Evolutionary conservation across 2,888 invertebrate genomes (phyloP), one percentile per base, ranked within the genome.

Genomic region (Mimachlamys varia): DNA sequence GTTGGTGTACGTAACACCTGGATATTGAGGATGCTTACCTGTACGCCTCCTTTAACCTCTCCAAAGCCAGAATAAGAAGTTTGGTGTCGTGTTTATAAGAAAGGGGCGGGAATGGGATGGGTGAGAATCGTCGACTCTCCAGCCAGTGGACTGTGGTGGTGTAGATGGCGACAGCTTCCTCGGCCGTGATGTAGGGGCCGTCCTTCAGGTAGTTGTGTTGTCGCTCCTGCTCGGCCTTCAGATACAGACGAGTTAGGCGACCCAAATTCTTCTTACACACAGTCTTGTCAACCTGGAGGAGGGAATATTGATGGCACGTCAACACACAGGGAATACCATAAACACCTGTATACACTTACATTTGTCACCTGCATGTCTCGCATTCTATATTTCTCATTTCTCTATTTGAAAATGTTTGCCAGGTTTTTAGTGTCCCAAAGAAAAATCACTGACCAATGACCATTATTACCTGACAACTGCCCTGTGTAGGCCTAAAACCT

Each of bases 81-180:
- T 99, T 99, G 0, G 99, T 99, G 97, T 99, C 99, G 97, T 99
- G 99, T 96, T 99, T 99, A 97, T 99, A 99, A 0, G 99, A 99
- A 0, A 99, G 97, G 0, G 99, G 99, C 3, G 99, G 99, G 97
- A 99, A 99, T 0, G 99, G 99, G 95, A 99, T 99, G 0, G 99
- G 99, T 0, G 99, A 99, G 97, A 99, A 99, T 93, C 99, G 97
- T 88, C 99, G 97, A 0, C 99, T 99, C 97, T 99, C 99, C 93
- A 99, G 97, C 99, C 99, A 99, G 97, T 99, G 99, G 0, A 99
- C 99, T 1, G 99, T 99, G 0, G 99, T 99, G 0, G 99, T 99
- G 97, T 99, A 99, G 96, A 99, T 99, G 53, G 99, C 99, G 22
- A 99, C 99, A 37, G 99, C 99, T 97, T 99, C 99, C 97, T 99